A percentile compares a stretch with the other conserved stretches of the same genome.
These are phyloP conservation scores for Crotalus horridus DNA, from an alignment of 2,113 vertebrate genomes.

Conservation along the genomic window DNA sequence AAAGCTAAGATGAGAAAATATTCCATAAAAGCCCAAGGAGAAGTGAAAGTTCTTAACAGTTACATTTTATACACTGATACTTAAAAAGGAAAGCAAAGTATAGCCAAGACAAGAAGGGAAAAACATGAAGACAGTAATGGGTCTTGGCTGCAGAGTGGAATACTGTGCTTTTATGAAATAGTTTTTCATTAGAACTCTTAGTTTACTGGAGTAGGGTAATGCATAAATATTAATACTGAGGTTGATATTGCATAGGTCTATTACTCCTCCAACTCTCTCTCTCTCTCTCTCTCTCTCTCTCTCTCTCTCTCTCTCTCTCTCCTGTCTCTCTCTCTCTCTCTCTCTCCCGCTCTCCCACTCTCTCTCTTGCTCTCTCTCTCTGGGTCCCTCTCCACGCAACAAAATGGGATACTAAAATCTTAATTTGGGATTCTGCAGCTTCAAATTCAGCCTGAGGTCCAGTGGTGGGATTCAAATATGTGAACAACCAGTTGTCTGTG, in stretches of 20 bases:
- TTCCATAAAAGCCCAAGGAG: not conserved
- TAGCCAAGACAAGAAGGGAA: not conserved
- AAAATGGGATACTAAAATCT: not conserved
- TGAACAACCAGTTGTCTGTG: too few relatives aligned
- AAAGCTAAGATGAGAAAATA: not conserved
- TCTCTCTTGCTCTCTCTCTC: too few relatives aligned
- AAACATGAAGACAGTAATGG: not conserved
- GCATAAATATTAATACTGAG: not conserved
- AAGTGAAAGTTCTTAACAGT: not conserved
- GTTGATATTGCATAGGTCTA: not conserved
- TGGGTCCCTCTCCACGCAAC: not conserved
- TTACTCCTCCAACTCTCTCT: not conserved
- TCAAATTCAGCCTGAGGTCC: not conserved
- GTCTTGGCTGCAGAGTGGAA: not conserved
- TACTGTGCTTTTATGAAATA: not conserved
- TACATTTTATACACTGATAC: not conserved
- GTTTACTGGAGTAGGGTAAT: not conserved
- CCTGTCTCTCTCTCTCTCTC: too few relatives aligned
- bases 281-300: too few relatives aligned
- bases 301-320: too few relatives aligned
- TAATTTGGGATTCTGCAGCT: not conserved
- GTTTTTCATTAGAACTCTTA: not conserved
- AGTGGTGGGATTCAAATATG: too few relatives aligned
- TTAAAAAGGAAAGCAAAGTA: not conserved
- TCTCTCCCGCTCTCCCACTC: too few relatives aligned